Conservation (phyloP, 2,113 vertebrate genomes). For the Rhea pennata region DNA sequence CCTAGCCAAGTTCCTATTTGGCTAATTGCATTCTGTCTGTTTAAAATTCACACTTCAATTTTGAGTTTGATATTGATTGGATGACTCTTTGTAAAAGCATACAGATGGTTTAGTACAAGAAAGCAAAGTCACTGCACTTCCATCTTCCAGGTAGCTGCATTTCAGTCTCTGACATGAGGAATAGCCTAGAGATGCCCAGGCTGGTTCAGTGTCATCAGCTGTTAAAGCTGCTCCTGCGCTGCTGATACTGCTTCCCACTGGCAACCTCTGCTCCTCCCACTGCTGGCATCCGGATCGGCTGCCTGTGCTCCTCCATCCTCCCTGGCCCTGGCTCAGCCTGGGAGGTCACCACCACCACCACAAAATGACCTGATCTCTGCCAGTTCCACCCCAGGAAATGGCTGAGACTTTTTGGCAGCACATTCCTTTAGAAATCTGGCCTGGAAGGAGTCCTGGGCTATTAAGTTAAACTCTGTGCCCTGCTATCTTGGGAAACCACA, state of each 20-base stretch:
- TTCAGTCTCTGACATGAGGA: background rate
- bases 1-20: background rate
- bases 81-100: background rate
- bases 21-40: conserved; percentile 25
- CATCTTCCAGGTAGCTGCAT: background rate
- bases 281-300: background rate
- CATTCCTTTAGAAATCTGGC: background rate
- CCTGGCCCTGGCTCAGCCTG: background rate
- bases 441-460: background rate
- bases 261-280: background rate
- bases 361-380: background rate
- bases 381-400: background rate
- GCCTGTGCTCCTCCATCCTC: background rate
- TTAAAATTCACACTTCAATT: conserved; percentile 1
- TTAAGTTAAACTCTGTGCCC: background rate
- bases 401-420: background rate
- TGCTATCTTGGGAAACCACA: background rate
- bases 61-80: background rate
- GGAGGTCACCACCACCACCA: background rate
- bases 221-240: background rate
- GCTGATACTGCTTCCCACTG: background rate
- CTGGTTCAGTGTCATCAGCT: background rate
- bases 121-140: background rate
- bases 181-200: background rate
- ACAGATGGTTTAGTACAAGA: too few species aligned